A percentile compares a stretch with the other conserved stretches of the same genome.
phyloP scores from a whole-genome alignment of 92 coral and sea anemone genomes.

The Palythoa grandiflora region DNA sequence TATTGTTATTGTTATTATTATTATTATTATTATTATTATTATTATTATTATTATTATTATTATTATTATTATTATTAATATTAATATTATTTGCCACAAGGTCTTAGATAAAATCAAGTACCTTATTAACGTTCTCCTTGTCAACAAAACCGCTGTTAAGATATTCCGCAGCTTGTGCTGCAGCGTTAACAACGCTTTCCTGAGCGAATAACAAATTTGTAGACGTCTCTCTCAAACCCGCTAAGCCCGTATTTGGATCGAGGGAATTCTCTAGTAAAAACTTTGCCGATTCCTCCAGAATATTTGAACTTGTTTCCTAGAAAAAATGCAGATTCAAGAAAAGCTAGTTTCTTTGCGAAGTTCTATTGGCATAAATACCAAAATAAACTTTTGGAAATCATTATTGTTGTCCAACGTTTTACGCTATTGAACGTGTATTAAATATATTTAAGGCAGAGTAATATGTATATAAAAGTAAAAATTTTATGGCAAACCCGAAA shows the following conservation, averaged over 20 bases:
- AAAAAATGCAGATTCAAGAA: background rate
- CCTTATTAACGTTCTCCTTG: constrained; percentile 20
- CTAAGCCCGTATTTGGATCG: constrained; percentile 27
- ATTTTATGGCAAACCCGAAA: background rate
- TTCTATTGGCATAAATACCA: background rate
- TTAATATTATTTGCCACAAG: background rate
- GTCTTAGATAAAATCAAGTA: background rate
- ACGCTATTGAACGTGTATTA: no score
- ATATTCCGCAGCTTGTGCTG: constrained; percentile 1
- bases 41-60: no score
- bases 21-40: no score
- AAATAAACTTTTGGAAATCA: no score
- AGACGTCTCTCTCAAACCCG: constrained; percentile 4
- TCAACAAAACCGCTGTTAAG: background rate
- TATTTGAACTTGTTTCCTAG: constrained; percentile 21
- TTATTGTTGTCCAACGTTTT: no score
- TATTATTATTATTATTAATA: no score
- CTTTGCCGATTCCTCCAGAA: background rate
- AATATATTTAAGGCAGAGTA: background rate
- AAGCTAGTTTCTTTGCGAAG: background rate
- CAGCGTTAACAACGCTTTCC: constrained; percentile 17
- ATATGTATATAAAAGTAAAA: no score
- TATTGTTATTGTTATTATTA: no score
- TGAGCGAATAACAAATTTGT: constrained; percentile 35
- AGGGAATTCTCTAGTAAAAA: background rate